Evolutionary conservation across 2,888 invertebrate species (phyloP), one percentile per base, ranked within the genome.

Genomic region (Cantharis flavilabris): DNA sequence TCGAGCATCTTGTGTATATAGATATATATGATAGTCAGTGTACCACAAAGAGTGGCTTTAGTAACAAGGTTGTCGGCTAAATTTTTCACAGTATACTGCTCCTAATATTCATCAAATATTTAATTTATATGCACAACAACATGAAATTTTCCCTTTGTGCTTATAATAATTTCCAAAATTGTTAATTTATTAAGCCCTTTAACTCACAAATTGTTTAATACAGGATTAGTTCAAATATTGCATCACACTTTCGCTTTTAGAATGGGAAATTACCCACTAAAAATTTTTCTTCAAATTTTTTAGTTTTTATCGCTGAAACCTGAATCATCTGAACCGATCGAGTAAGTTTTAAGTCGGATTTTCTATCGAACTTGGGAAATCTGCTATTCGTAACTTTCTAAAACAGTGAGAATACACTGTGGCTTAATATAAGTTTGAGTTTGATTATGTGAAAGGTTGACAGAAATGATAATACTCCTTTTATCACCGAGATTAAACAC

Each of bases 1-100:
- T 71, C 76, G 62, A 71, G 20, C 26, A 62, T 49, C 14, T 62
- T 13, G 65, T 33, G 20, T 63, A 49, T 33, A 30, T 26, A 49
- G 23, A 20, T 63, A n/a, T 33, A 30, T 63, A 49, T 49, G 62
- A n/a, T 73, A 69, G n/a, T 30, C 62, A 69, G 13, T 63, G 63
- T 28, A 63, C 63, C 73, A 63, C 28, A 69, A 73, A 14, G 73
- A 14, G 30, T n/a, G 20, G 18, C 30, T 49, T 69, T 69, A 73
- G 73, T 73, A 73, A 73, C 73, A 62, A 70, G 72, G 70, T 69
- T 28, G 69, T 73, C 69, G 63, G 14, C n/a, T 73, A 69, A 73
- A 73, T 69, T 73, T 69, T 73, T 18, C 73, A 73, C 67, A 49
- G 67, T 33, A 26, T n/a, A 67, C 67, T 30, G 72, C 33, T 67